Base-by-base conservation (phyloP, 2,888 invertebrate genomes). In the Eretmocerus hayati region DNA sequence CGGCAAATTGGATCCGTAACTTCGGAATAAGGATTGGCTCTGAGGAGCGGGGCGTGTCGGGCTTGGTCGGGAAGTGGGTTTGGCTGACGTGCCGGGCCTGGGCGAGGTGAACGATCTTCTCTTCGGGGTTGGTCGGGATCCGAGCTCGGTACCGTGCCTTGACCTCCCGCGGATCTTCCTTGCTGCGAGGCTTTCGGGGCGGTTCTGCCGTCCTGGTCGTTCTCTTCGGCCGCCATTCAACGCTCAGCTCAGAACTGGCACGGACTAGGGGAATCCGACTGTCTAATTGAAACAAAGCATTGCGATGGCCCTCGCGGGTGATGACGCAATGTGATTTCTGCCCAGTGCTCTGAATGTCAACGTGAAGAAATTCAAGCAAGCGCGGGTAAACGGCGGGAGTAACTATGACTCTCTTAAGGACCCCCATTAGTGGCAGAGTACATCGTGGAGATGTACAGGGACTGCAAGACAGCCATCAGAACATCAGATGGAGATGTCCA, bases 21-120 rank as follows among this genome's bases (percentile, higher is more conserved):
- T 75, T 81, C 77, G 80, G 81, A 76, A 81, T 73, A 82, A 81
- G 80, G 80, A 82, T 82, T 82, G 81, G 81, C 81, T 82, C 80
- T 81, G 79, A 81, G 79, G 79, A 76, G 77, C 75, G 77, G 77
- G 81, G 73, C 72, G 74, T 64, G 74, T 75, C 74, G 77, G 76
- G 77, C 76, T 76, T 74, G 75, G 73, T 74, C 69, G 71, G 71
- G 72, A 72, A 72, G 75, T 73, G 71, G 70, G 46, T 45, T 23
- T 48, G 41, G 35, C 42, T 49, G 53, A 41, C 65, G 60, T 64
- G 65, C 26, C 26, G 26, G 26, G 26, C 26, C 26, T 26, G 26
- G 26, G 26, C 26, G 26, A 26, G 26, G 26, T 26, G n/a, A n/a
- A n/a, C n/a, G n/a, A n/a, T n/a, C n/a, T n/a, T n/a, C n/a, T n/a